Percentiles rank a stretch among this genome's conserved stretches.
Conservation (phyloP, 2,113 vertebrate species). For the Rhinoderma darwinii region DNA sequence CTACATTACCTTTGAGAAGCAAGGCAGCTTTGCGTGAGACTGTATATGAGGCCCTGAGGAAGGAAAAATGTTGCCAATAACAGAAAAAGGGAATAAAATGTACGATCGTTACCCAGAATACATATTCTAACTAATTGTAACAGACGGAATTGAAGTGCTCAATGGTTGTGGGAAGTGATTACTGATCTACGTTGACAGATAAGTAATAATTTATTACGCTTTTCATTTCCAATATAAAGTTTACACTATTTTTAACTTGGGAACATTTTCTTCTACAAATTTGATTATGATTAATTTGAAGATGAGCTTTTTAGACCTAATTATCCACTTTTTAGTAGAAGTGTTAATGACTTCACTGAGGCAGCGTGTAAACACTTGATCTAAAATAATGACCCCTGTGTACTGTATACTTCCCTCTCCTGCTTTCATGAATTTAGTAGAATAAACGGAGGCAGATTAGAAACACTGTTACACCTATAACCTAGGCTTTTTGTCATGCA, state of each 20-base stretch:
- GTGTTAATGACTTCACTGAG: not conserved
- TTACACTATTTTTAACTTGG: not conserved
- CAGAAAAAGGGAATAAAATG: not conserved
- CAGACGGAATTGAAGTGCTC: not conserved
- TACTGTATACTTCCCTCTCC: not conserved
- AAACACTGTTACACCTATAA: too few relatives aligned
- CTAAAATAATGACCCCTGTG: not conserved
- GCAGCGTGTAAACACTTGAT: not conserved
- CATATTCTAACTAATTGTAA: not conserved
- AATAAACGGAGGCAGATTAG: too few relatives aligned
- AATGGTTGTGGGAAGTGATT: not conserved
- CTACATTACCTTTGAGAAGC: too few relatives aligned
- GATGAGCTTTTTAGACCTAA: not conserved
- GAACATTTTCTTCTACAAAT: not conserved
- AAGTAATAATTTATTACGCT: slow-evolving; percentile 1
- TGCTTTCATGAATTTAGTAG: too few relatives aligned
- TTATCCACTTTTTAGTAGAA: not conserved
- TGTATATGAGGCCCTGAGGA: too few relatives aligned
- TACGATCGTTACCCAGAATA: not conserved
- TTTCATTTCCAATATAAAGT: not conserved
- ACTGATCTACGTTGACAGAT: not conserved
- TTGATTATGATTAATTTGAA: not conserved
- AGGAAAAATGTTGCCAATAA: too few relatives aligned
- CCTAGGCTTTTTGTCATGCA: too few relatives aligned
- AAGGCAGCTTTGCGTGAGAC: too few relatives aligned